Conservation (phyloP, 1,140 invertebrate genomes). For the Drosophila simulans region DNA sequence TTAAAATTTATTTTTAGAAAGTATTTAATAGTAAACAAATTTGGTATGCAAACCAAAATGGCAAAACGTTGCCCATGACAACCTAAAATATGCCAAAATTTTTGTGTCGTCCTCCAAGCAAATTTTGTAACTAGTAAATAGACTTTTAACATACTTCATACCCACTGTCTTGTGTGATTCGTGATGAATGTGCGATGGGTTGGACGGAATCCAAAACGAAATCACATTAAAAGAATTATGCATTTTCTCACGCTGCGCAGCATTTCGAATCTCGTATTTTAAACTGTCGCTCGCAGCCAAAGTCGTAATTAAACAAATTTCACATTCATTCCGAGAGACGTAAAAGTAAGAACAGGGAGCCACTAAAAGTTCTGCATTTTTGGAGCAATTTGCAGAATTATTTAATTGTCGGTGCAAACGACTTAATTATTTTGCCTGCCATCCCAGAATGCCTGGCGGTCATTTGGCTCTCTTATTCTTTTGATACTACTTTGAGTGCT, state of each 20-base stretch:
- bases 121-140: too few species aligned
- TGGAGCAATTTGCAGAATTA: conserved; percentile 61
- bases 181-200: conserved; percentile 61
- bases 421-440: conserved; percentile 83
- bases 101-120: too few species aligned
- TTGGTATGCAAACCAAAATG: too few species aligned
- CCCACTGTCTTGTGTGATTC: conserved; percentile 25
- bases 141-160: too few species aligned
- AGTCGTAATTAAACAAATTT: conserved; percentile 83
- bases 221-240: conserved; percentile 49
- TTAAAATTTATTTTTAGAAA: too few species aligned
- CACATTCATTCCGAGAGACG: conserved; percentile 37
- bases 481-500: not conserved
- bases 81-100: too few species aligned
- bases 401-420: conserved; percentile 82
- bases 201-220: conserved; percentile 32
- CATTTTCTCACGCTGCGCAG: conserved; percentile 75
- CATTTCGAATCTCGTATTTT: conserved; percentile 70
- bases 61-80: too few species aligned
- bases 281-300: conserved; percentile 79
- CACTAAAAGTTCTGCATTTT: conserved; percentile 18
- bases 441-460: conserved; percentile 51
- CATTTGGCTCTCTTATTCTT: conserved; percentile 14
- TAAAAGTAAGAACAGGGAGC: conserved; percentile 1
- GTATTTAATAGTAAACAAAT: too few species aligned